Evolutionary conservation across 2,888 invertebrate species (phyloP).

Genomic region (Eristalinus sepulchralis): DNA sequence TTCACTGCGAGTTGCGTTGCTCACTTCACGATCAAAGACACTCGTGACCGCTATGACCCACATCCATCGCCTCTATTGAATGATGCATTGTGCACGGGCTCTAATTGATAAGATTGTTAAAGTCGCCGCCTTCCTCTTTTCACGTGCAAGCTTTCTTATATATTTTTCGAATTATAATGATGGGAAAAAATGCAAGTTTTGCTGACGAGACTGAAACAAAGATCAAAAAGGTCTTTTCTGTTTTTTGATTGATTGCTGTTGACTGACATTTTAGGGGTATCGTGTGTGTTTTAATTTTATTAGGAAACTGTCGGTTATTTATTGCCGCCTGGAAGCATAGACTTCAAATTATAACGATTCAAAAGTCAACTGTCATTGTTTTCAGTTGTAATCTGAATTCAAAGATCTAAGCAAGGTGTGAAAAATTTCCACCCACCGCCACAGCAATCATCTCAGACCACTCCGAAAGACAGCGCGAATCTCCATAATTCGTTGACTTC

Average conservation of each 20-base stretch:
- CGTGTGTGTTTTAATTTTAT: not conserved
- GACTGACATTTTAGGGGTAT: not conserved
- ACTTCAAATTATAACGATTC: no score
- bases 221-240: not conserved
- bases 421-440: not conserved
- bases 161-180: not conserved
- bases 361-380: no score
- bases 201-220: slow-evolving; percentile 4
- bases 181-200: slow-evolving; percentile 1
- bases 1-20: slow-evolving; percentile 10
- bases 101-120: slow-evolving; percentile 29
- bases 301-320: no score
- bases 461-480: not conserved
- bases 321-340: no score
- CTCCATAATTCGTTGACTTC: not conserved
- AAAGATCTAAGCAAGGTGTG: no score
- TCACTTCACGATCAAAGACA: not conserved
- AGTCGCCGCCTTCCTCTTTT: slow-evolving; percentile 28
- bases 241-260: not conserved
- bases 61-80: slow-evolving; percentile 23
- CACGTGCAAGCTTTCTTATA: not conserved
- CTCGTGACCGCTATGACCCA: slow-evolving; percentile 21
- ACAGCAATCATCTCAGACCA: not conserved
- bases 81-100: slow-evolving; percentile 29
- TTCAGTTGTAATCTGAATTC: no score